Evolutionary conservation across 1,140 invertebrate genomes (phyloP).

Genomic region (Drosophila ficusphila): DNA sequence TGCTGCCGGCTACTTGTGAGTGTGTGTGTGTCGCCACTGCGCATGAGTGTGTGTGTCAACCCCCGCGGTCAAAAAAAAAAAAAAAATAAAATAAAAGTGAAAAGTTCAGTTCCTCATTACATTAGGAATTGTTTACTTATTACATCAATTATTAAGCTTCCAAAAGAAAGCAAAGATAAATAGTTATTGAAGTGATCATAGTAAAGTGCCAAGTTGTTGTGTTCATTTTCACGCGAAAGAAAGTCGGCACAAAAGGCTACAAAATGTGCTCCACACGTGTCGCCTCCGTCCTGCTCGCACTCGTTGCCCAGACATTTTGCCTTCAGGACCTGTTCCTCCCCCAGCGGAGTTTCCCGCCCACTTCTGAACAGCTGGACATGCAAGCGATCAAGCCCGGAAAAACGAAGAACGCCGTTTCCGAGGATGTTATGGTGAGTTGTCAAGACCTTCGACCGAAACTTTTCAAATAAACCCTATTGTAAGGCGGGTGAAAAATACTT

Average conservation of each 20-base stretch:
- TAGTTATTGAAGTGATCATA: constrained; percentile 21
- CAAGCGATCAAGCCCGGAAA: constrained; percentile 6
- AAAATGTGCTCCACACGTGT: constrained; percentile 69
- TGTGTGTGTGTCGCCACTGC: constrained; percentile 40
- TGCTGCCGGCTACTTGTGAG: constrained; percentile 50
- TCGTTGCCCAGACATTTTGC: not conserved
- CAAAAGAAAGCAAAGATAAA: constrained; percentile 10
- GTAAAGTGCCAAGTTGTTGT: constrained; percentile 26
- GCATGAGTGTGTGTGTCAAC: constrained; percentile 57
- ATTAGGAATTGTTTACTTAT: constrained; percentile 27
- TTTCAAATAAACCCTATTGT: too few relatives aligned
- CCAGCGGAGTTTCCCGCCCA: constrained; percentile 1
- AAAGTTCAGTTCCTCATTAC: constrained; percentile 39
- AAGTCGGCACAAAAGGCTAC: constrained; percentile 3
- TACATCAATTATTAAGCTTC: constrained; percentile 25
- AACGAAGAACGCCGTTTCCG: constrained; percentile 33
- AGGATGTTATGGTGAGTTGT: constrained; percentile 61
- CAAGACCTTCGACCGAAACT: too few relatives aligned
- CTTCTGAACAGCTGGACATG: constrained; percentile 11
- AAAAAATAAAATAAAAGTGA: constrained; percentile 48
- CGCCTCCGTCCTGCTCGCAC: constrained; percentile 8
- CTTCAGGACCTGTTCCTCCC: constrained; percentile 15
- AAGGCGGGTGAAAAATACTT: too few relatives aligned
- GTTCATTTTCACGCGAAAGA: not conserved
- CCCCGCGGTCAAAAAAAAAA: constrained; percentile 23